These are phyloP conservation scores for Sminthurides bifidus DNA, from an alignment of 1,140 invertebrate species.

Conservation along the genomic window DNA sequence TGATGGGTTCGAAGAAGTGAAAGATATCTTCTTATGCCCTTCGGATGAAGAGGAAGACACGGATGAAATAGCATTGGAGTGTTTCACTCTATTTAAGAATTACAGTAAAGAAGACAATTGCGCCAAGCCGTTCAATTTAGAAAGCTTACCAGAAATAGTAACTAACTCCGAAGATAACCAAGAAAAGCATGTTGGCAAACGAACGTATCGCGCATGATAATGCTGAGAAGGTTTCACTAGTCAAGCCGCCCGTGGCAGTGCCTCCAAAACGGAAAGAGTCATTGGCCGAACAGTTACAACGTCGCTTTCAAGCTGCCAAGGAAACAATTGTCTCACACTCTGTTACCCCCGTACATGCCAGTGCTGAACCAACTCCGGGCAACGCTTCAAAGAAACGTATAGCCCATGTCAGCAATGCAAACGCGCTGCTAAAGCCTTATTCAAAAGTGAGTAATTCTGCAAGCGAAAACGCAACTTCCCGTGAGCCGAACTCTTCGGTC, in stretches of 20 bases:
- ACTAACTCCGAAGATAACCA: neutral
- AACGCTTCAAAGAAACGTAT: neutral
- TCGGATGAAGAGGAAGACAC: slow-evolving; percentile 5
- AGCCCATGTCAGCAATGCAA: slow-evolving; percentile 1
- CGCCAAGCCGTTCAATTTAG: neutral
- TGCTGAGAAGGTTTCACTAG: neutral
- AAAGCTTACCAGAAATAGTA: neutral
- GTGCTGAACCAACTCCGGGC: neutral
- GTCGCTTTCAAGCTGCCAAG: neutral
- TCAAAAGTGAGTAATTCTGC: no score
- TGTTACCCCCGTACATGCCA: neutral
- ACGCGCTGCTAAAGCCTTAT: slow-evolving; percentile 3
- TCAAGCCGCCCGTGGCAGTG: neutral
- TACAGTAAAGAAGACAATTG: neutral
- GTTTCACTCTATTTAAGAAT: slow-evolving; percentile 1
- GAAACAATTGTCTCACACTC: neutral
- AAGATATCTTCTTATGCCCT: neutral
- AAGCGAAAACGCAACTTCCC: no score
- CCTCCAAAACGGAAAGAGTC: neutral
- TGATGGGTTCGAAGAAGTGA: neutral
- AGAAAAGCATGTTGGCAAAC: neutral
- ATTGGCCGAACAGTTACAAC: neutral
- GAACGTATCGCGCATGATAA: neutral
- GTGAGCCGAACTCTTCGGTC: neutral
- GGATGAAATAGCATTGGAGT: neutral